These are phyloP conservation scores for Epizoanthus fatuus DNA, from an alignment of 92 coral and sea anemone species.

Conservation along the genomic window DNA sequence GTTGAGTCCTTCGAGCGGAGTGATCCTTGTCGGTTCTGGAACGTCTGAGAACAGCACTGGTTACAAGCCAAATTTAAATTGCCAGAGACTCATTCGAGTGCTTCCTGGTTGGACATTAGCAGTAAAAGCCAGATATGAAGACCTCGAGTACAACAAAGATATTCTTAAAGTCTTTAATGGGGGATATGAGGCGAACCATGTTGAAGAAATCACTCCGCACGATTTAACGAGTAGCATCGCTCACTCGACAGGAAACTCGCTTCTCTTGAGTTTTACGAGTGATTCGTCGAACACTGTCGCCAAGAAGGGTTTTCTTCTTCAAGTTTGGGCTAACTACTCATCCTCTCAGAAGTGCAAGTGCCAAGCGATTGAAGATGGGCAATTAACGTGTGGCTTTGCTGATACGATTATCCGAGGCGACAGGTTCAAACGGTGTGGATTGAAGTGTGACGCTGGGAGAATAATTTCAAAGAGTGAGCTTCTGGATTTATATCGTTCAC, in stretches of 20 bases:
- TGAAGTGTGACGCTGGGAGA: slow-evolving; percentile 27
- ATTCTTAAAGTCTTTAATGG: slow-evolving; percentile 15
- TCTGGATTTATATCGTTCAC: background rate
- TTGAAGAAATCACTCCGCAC: slow-evolving; percentile 31
- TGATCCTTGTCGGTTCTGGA: slow-evolving; percentile 37
- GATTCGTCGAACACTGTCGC: background rate
- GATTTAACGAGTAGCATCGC: background rate
- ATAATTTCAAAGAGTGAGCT: slow-evolving; percentile 12
- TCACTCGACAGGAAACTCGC: slow-evolving; percentile 30
- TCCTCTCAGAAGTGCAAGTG: slow-evolving; percentile 31
- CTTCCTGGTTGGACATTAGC: slow-evolving; percentile 40
- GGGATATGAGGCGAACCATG: slow-evolving; percentile 37
- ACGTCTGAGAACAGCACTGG: slow-evolving; percentile 26
- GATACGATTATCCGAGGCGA: background rate
- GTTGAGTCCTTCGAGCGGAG: slow-evolving; percentile 10
- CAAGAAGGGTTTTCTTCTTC: slow-evolving; percentile 19
- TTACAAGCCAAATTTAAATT: slow-evolving; percentile 24
- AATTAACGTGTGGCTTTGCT: slow-evolving; percentile 17
- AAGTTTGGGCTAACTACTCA: slow-evolving; percentile 34
- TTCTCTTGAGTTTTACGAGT: slow-evolving; percentile 26
- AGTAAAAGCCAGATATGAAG: slow-evolving; percentile 28
- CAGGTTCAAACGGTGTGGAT: slow-evolving; percentile 35
- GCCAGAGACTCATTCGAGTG: slow-evolving; percentile 25
- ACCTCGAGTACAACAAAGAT: background rate
- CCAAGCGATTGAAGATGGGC: slow-evolving; percentile 22